Evolutionary conservation across 1,140 invertebrate genomes (phyloP).

Genomic region (Lanistes nyassanus): DNA sequence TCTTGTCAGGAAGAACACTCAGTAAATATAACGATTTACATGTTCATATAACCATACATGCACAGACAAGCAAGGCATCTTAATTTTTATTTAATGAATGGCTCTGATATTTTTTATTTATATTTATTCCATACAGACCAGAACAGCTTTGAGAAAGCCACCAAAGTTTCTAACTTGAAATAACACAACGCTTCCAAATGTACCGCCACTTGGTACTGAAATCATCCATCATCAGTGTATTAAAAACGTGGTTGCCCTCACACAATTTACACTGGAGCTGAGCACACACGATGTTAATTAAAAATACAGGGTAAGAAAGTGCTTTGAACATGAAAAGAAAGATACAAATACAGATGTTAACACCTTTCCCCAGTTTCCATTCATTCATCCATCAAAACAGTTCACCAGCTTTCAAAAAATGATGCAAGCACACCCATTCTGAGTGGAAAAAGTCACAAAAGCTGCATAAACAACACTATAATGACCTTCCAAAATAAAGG

Average conservation of each 20-base stretch:
- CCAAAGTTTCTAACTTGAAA: conserved; percentile 4
- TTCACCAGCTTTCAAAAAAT: no score
- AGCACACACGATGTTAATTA: neutral
- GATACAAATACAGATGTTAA: neutral
- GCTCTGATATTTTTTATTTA: conserved; percentile 23
- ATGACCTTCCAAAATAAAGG: no score
- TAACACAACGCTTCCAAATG: conserved; percentile 11
- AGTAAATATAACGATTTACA: no score
- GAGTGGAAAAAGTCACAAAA: no score
- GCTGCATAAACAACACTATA: no score
- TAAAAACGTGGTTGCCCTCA: conserved; percentile 10
- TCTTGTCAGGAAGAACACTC: no score
- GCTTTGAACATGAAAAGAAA: neutral
- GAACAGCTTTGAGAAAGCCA: conserved; percentile 8
- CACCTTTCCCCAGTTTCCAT: no score
- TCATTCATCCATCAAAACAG: no score
- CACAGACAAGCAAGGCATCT: no score
- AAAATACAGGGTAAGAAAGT: neutral
- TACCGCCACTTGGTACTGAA: neutral
- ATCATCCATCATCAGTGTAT: conserved; percentile 12
- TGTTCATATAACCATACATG: no score
- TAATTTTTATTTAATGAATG: conserved; percentile 2
- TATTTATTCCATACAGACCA: conserved; percentile 21
- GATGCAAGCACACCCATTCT: no score
- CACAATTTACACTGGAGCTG: neutral